phyloP scores from a whole-genome alignment of 2,797 vertebrate genomes.

The Telmatherina bonti region DNA sequence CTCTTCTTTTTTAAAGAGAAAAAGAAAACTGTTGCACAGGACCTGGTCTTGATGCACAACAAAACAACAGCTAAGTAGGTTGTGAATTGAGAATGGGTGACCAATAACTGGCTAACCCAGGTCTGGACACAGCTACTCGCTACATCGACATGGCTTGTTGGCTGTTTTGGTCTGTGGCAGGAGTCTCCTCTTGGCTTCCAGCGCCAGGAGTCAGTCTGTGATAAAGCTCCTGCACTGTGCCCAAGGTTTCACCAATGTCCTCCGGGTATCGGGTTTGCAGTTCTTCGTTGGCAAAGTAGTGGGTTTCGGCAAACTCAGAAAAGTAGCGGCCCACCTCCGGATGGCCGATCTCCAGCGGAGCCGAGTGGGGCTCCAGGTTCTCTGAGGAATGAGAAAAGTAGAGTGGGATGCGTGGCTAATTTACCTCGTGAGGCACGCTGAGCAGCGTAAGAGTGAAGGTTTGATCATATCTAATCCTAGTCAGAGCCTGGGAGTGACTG shows the following conservation, averaged over 20 bases:
- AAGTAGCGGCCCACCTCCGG: slow-evolving; percentile 96
- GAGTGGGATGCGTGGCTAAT: not conserved
- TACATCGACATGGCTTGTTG: slow-evolving; percentile 66
- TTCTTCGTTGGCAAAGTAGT: slow-evolving; percentile 93
- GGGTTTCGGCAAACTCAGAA: slow-evolving; percentile 87
- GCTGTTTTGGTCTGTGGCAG: slow-evolving; percentile 63
- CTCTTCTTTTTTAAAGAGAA: slow-evolving; percentile 4
- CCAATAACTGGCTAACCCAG: slow-evolving; percentile 3
- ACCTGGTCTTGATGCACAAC: slow-evolving; percentile 12
- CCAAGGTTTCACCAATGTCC: slow-evolving; percentile 86
- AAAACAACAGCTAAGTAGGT: slow-evolving; percentile 41
- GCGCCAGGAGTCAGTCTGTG: slow-evolving; percentile 66
- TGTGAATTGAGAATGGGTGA: slow-evolving; percentile 39
- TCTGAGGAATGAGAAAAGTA: slow-evolving; percentile 76
- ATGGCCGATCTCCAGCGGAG: slow-evolving; percentile 93
- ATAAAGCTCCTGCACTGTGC: slow-evolving; percentile 87
- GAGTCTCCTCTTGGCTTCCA: slow-evolving; percentile 52
- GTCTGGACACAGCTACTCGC: slow-evolving; percentile 18
- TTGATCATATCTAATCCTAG: not conserved
- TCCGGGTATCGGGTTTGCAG: slow-evolving; percentile 92
- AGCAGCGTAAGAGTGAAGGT: too few relatives aligned
- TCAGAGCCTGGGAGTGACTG: not conserved
- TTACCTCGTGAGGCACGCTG: too few relatives aligned
- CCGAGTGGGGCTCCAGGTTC: slow-evolving; percentile 92
- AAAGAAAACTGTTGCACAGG: not conserved